Percentiles rank a stretch among this genome's conserved stretches.
Conservation (phyloP, 2,113 vertebrate genomes). For the Pedionomus torquatus region DNA sequence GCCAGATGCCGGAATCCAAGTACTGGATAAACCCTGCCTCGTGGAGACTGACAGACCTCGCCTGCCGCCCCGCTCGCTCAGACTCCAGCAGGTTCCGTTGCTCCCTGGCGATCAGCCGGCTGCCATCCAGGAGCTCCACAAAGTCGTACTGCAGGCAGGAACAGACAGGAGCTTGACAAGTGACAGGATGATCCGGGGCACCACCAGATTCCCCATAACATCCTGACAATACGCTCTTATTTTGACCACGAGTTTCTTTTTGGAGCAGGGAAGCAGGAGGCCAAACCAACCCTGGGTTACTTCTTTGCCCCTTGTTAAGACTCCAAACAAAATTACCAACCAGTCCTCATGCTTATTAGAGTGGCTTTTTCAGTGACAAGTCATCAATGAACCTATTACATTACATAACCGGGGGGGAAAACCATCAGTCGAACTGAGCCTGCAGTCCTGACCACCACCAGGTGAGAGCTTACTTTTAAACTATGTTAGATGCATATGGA, state of each 20-base stretch:
- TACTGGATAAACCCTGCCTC: constrained; percentile 98
- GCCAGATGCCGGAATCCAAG: constrained; percentile 95
- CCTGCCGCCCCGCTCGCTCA: constrained; percentile 77
- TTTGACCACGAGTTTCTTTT: background rate
- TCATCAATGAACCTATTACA: background rate
- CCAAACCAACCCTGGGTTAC: background rate
- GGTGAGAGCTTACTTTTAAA: background rate
- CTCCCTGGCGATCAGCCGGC: constrained; percentile 92
- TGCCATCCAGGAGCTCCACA: constrained; percentile 96
- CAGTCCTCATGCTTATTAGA: background rate
- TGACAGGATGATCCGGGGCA: rapidly evolving
- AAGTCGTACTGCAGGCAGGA: constrained; percentile 89
- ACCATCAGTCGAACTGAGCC: background rate
- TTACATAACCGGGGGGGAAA: background rate
- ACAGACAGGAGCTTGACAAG: background rate
- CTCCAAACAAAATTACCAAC: background rate
- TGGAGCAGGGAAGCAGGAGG: background rate
- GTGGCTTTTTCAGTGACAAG: background rate
- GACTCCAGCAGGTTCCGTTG: constrained; percentile 82
- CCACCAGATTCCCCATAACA: background rate
- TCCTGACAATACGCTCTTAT: background rate
- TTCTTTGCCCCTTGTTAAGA: background rate
- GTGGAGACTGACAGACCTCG: constrained; percentile 87
- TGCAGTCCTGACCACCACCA: background rate
- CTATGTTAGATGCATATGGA: background rate